Base-by-base conservation (phyloP, 1,140 invertebrate genomes). In the Neodiprion pinetum region DNA sequence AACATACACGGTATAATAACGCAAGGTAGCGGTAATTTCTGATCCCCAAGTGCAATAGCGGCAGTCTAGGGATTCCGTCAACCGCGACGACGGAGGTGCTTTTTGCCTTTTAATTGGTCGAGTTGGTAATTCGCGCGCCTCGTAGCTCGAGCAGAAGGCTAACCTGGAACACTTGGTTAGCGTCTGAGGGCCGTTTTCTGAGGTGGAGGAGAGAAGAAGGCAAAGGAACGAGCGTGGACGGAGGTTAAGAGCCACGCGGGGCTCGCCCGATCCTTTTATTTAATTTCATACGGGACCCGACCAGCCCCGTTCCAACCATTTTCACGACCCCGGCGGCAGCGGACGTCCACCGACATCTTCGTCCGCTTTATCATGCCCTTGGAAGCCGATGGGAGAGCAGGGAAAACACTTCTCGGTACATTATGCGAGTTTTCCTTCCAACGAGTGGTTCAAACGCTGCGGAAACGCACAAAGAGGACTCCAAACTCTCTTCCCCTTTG, bases 231-330 rank as follows among this genome's bases (percentile, higher is more conserved):
- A 48, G 47, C 47, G 70, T 71, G 3, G 48, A 50, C 40, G 40
- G 40, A 71, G 70, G 70, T 71, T 71, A 40, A 71, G 70, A 71
- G 47, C 48, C 70, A 40, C 70, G 12, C 48, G n/a, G 7, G 23
- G 11, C 47, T 49, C 70, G n/a, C 48, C 48, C 48, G 23, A 71
- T 71, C 70, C 70, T 50, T 47, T 50, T 71, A 71, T 71, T 71
- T 71, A 71, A 71, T 71, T 50, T 50, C 48, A 48, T n/a, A 48
- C 11, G 4, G n/a, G 11, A 61, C n/a, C 53, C 7, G n/a, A 61
- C 5, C 70, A 69, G 12, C 67, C 67, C 67, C 8, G 40, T 47
- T 47, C 67, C 67, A 21, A 23, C 67, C 21, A 69, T 7, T 69
- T 47, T 69, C 67, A 47, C 21, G 67, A 11, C 11, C 14, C 67